Conservation (phyloP, 2,888 invertebrate genomes). For the Cantharis rufa region DNA sequence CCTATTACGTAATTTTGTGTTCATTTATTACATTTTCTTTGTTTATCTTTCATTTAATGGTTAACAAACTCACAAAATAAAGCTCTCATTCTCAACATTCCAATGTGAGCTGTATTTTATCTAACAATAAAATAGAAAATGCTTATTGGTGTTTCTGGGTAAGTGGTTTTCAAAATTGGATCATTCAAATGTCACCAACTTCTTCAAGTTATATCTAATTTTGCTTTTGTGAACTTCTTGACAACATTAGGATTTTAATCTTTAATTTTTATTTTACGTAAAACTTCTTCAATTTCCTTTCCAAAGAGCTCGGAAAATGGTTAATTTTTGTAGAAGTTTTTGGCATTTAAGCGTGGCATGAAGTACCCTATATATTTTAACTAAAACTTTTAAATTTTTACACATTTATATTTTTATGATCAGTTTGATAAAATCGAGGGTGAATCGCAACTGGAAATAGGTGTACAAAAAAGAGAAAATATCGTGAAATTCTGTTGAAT, state of each 20-base stretch:
- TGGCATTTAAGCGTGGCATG: neutral
- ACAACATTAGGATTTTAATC: no score
- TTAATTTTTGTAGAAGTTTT: neutral
- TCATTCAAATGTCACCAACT: neutral
- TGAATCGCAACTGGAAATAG: no score
- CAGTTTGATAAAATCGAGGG: no score
- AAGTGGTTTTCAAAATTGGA: neutral
- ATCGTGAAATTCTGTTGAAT: no score
- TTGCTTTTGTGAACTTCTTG: neutral
- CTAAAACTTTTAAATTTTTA: no score
- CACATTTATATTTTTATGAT: no score
- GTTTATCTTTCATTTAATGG: neutral
- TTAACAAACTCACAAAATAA: neutral
- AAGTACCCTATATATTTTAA: no score
- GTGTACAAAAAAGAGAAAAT: no score
- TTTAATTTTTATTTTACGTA: neutral
- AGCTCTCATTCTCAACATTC: neutral
- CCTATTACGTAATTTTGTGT: neutral
- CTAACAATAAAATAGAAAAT: neutral
- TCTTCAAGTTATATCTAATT: neutral
- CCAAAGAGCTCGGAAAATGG: neutral
- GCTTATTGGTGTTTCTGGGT: neutral
- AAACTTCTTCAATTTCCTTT: neutral
- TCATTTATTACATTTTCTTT: neutral
- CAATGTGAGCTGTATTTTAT: neutral